Percentiles rank a stretch among this genome's conserved stretches.
Evolutionary conservation across 2,888 invertebrate species (phyloP).

Genomic region (Andrena haemorrhoa): DNA sequence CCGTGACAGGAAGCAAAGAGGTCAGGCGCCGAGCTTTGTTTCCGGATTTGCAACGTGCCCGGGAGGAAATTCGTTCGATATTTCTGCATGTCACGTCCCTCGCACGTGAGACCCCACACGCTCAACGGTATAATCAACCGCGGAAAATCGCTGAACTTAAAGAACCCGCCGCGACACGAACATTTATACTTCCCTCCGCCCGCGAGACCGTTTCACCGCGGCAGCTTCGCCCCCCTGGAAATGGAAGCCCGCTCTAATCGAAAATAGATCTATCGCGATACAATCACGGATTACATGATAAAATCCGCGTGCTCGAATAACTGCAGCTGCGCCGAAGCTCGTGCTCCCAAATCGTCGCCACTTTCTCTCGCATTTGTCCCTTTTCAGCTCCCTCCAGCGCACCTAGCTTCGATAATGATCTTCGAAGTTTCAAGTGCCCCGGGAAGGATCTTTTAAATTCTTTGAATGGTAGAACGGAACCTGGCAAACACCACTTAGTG

Average conservation of each 20-base stretch:
- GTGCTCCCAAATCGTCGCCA: background rate
- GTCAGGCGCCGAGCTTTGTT: constrained; percentile 44
- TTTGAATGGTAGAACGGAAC: constrained; percentile 32
- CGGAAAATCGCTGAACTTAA: constrained; percentile 11
- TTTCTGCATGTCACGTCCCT: constrained; percentile 49
- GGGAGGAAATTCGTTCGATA: constrained; percentile 57
- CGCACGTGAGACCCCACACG: constrained; percentile 19
- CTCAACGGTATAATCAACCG: constrained; percentile 40
- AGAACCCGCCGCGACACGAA: constrained; percentile 11
- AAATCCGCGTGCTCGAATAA: background rate
- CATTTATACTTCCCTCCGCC: background rate
- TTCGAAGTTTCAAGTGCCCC: constrained; percentile 5
- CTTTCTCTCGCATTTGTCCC: constrained; percentile 8
- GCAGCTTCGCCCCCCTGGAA: background rate
- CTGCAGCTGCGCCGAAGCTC: background rate
- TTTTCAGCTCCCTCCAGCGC: background rate
- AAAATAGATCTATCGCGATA: background rate
- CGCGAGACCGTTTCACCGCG: background rate
- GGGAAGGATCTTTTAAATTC: constrained; percentile 34
- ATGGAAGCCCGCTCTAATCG: background rate
- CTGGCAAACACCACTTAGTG: constrained; percentile 49
- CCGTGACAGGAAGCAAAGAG: constrained; percentile 56
- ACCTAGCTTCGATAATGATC: constrained; percentile 31
- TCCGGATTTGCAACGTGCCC: constrained; percentile 51
- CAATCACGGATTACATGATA: background rate